Conservation (phyloP, 2,797 vertebrate genomes). For the Novumbra hubbsi region DNA sequence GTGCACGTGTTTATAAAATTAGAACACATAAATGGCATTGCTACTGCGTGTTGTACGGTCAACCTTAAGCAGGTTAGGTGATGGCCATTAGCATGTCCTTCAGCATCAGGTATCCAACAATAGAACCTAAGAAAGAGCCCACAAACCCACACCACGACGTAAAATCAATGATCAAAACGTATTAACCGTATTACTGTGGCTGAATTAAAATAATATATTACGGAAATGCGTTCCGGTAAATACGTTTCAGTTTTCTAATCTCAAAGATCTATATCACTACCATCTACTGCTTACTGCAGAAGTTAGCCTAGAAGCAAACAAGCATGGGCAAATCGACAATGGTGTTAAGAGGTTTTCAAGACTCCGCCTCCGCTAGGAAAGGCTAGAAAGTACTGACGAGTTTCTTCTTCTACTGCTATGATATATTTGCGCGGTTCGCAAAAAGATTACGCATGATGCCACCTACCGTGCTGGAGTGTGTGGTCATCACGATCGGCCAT, state of each 20-base stretch:
- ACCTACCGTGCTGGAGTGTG: no score
- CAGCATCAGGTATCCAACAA: background rate
- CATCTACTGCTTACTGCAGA: background rate
- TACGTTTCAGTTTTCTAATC: background rate
- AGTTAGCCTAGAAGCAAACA: background rate
- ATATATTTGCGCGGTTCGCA: no score
- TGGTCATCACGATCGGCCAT: no score
- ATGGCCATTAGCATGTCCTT: background rate
- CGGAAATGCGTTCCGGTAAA: background rate
- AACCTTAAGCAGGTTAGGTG: background rate
- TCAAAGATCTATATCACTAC: background rate
- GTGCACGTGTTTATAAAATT: constrained; percentile 33
- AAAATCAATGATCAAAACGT: background rate
- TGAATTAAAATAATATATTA: background rate
- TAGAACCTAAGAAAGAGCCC: background rate
- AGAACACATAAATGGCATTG: background rate
- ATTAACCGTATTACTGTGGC: background rate
- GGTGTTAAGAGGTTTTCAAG: background rate
- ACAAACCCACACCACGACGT: background rate
- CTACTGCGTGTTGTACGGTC: background rate
- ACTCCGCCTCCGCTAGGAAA: constrained; percentile 4
- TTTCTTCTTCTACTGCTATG: no score
- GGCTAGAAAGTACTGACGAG: background rate
- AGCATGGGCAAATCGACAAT: background rate
- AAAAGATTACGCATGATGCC: no score